These are phyloP conservation scores for Montipora sp. DNA, from an alignment of 64 coral and sea anemone genomes.

Conservation along the genomic window DNA sequence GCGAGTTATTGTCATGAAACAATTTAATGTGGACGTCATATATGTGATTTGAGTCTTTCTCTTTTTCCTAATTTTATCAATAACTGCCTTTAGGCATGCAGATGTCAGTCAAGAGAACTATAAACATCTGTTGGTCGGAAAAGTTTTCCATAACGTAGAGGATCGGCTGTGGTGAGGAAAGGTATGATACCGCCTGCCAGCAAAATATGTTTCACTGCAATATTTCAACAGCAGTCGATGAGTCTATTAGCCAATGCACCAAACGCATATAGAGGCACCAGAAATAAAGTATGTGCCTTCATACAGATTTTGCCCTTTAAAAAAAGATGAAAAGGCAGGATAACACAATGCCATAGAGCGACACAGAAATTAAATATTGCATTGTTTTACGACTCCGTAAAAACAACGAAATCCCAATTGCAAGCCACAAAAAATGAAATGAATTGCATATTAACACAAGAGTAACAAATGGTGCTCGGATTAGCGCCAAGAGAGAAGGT, in stretches of 20 bases:
- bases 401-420: slow-evolving; percentile 20
- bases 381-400: slow-evolving; percentile 35
- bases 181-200: not conserved
- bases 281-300: not conserved
- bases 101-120: slow-evolving; percentile 24
- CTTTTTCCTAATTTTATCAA: slow-evolving; percentile 43
- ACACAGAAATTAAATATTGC: slow-evolving; percentile 56
- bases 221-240: not conserved
- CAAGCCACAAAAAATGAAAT: slow-evolving; percentile 25
- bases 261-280: not conserved
- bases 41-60: slow-evolving; percentile 48
- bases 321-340: slow-evolving; percentile 8
- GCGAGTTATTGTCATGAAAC: slow-evolving; percentile 58
- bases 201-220: not conserved
- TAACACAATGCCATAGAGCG: slow-evolving; percentile 29
- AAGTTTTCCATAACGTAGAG: not conserved
- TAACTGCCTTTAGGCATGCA: slow-evolving; percentile 54
- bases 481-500: not conserved
- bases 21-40: slow-evolving; percentile 58
- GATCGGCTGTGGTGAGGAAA: not conserved
- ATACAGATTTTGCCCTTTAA: not conserved
- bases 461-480: slow-evolving; percentile 1
- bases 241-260: not conserved
- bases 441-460: slow-evolving; percentile 52
- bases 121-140: slow-evolving; percentile 44